phyloP scores from a whole-genome alignment of 2,888 invertebrate species.

The Clusia tigrina region DNA sequence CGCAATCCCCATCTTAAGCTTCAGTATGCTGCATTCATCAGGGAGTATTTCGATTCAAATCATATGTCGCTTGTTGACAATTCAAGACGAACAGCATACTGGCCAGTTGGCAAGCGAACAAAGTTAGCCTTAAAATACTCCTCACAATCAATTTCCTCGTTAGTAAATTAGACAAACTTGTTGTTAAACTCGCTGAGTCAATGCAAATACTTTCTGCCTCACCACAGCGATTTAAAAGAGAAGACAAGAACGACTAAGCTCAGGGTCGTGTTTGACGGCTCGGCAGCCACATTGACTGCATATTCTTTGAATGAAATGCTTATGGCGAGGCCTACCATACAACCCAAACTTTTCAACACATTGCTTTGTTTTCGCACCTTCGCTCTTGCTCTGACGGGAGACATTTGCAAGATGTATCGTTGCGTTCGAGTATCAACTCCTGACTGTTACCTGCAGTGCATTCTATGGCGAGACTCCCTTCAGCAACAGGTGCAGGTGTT shows the following conservation, averaged over 20 bases:
- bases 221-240: conserved; percentile 22
- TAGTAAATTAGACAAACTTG: too few species aligned
- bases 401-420: conserved; percentile 31
- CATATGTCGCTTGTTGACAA: conserved; percentile 17
- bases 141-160: too few species aligned
- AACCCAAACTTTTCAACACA: conserved; percentile 24
- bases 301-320: conserved; percentile 18
- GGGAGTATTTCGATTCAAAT: conserved; percentile 24
- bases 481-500: conserved; percentile 12
- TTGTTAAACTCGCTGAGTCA: background rate
- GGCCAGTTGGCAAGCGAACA: too few species aligned
- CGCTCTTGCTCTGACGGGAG: conserved; percentile 25
- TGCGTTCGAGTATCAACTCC: conserved; percentile 13
- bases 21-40: conserved; percentile 18
- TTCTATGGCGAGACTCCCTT: conserved; percentile 21
- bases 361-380: conserved; percentile 25
- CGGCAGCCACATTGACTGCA: conserved; percentile 16
- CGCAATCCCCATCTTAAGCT: conserved; percentile 16
- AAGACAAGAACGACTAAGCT: conserved; percentile 14
- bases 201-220: conserved; percentile 22
- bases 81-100: too few species aligned
- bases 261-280: conserved; percentile 19
- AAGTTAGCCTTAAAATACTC: too few species aligned
- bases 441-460: conserved; percentile 22
- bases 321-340: conserved; percentile 22